Conservation (phyloP, 1,140 invertebrate genomes). For the Pachypsylla venusta region DNA sequence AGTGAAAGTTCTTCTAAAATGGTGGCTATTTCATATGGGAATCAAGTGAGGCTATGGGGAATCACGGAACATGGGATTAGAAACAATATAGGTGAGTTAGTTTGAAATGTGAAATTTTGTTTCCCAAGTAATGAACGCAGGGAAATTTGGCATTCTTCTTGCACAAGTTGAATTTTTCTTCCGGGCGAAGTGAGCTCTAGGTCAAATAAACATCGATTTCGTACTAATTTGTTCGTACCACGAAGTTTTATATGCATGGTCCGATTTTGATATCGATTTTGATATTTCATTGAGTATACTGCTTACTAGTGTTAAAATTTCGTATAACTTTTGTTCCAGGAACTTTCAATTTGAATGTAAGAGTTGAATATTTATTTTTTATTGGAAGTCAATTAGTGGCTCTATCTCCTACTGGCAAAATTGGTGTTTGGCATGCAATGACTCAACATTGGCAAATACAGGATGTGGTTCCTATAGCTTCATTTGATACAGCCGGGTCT, state of each 20-base stretch:
- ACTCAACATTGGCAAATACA: slow-evolving; percentile 97
- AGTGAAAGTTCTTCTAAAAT: slow-evolving; percentile 49
- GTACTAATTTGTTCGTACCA: no score
- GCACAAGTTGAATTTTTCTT: not conserved
- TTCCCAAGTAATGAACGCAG: not conserved
- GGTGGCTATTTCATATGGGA: slow-evolving; percentile 76
- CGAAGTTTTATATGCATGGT: no score
- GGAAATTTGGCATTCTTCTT: not conserved
- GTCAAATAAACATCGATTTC: no score
- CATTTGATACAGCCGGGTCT: slow-evolving; percentile 90
- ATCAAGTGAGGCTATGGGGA: slow-evolving; percentile 75
- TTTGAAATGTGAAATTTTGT: no score
- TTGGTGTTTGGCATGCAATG: slow-evolving; percentile 97
- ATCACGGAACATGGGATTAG: slow-evolving; percentile 64
- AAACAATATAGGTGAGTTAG: slow-evolving; percentile 53
- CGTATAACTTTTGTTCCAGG: slow-evolving; percentile 37
- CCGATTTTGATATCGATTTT: no score
- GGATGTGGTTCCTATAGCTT: slow-evolving; percentile 85
- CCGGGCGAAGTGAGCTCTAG: no score
- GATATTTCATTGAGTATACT: no score
- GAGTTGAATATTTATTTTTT: slow-evolving; percentile 91
- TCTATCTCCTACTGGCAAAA: slow-evolving; percentile 83
- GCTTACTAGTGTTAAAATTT: no score
- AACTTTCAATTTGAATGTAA: slow-evolving; percentile 78
- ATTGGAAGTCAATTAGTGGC: slow-evolving; percentile 94